Evolutionary conservation across 2,888 invertebrate genomes (phyloP).

Genomic region (Drosophila prostipennis): DNA sequence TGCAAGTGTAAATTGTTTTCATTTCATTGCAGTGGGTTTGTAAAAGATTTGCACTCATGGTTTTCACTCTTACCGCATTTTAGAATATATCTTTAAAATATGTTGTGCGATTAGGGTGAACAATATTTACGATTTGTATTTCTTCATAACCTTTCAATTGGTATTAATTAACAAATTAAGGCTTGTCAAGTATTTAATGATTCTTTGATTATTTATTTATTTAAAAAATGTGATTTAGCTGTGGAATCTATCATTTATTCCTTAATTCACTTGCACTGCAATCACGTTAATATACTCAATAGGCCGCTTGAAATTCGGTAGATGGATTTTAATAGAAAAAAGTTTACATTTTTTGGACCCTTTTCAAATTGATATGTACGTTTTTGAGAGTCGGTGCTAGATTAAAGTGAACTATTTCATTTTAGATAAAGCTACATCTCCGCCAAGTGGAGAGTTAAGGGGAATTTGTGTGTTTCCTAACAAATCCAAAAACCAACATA

Average conservation of each 20-base stretch:
- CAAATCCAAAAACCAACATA: conserved; percentile 55
- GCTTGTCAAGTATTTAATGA: no score
- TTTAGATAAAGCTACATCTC: not conserved
- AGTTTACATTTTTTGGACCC: not conserved
- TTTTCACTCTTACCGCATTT: not conserved
- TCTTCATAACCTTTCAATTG: no score
- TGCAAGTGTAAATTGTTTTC: conserved; percentile 2
- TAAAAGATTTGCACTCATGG: no score
- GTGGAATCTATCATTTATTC: no score
- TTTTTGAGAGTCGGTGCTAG: not conserved
- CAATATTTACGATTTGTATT: no score
- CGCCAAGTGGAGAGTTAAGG: not conserved
- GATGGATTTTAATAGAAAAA: not conserved
- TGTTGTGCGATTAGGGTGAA: no score
- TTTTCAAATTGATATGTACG: not conserved
- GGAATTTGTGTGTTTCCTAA: conserved; percentile 1
- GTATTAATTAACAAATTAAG: no score
- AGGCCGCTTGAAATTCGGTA: no score
- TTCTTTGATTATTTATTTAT: no score
- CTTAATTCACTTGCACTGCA: no score
- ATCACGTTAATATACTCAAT: no score
- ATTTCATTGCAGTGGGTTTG: not conserved
- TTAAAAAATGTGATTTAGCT: not conserved
- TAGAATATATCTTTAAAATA: not conserved
- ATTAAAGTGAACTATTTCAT: not conserved